Evolutionary conservation across 2,888 invertebrate genomes (phyloP).

Genomic region (Esperia sulphurella): DNA sequence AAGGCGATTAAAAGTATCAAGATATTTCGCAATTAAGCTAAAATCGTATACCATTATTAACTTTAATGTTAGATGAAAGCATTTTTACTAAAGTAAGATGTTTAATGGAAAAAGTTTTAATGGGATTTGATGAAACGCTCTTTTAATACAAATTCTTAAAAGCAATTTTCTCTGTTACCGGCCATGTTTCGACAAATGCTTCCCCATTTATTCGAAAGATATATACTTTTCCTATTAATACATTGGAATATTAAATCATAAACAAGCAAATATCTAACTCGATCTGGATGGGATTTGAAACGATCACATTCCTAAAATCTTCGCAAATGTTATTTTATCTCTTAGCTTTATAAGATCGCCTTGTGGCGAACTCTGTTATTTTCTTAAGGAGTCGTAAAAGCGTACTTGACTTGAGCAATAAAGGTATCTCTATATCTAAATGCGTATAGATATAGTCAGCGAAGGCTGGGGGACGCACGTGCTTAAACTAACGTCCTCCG

Average conservation of each 20-base stretch:
- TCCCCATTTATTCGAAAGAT: slow-evolving; percentile 18
- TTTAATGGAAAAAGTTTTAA: slow-evolving; percentile 76
- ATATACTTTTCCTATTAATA: neutral
- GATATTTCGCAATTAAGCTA: slow-evolving; percentile 42
- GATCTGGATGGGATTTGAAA: no score
- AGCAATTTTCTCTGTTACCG: slow-evolving; percentile 41
- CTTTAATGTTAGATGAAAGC: slow-evolving; percentile 54
- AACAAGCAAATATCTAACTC: neutral
- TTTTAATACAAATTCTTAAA: slow-evolving; percentile 51
- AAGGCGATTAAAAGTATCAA: slow-evolving; percentile 30
- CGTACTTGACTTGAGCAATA: slow-evolving; percentile 5
- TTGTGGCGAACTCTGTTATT: neutral
- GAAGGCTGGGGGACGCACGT: slow-evolving; percentile 16
- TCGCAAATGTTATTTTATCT: neutral
- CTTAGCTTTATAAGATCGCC: neutral
- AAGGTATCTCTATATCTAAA: slow-evolving; percentile 9
- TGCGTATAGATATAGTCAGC: slow-evolving; percentile 16
- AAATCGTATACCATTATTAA: slow-evolving; percentile 51
- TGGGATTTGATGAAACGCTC: slow-evolving; percentile 65
- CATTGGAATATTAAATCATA: neutral
- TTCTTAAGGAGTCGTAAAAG: slow-evolving; percentile 1
- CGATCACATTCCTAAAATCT: neutral
- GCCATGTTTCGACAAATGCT: slow-evolving; percentile 33
- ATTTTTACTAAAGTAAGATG: slow-evolving; percentile 61
- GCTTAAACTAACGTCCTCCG: slow-evolving; percentile 17